These are phyloP conservation scores for Diploscapter pachys DNA, from an alignment of 1,140 invertebrate genomes.

Conservation along the genomic window DNA sequence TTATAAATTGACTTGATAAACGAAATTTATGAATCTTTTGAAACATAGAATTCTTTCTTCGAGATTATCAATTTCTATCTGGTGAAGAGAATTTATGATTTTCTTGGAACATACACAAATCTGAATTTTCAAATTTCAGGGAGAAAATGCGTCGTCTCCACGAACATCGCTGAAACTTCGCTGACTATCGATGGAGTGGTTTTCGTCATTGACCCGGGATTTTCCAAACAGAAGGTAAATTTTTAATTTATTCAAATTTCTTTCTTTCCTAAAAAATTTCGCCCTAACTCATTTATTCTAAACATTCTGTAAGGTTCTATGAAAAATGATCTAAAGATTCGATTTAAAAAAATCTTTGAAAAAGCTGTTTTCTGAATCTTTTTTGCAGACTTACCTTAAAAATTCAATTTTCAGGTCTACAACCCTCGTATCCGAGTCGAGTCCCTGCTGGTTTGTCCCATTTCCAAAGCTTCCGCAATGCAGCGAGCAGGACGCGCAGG, in stretches of 20 bases:
- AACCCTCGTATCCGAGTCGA: slow-evolving; percentile 95
- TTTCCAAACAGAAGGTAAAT: slow-evolving; percentile 91
- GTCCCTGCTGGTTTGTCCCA: slow-evolving; percentile 92
- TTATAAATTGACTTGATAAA: too few relatives aligned
- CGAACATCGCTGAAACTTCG: slow-evolving; percentile 98
- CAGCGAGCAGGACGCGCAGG: slow-evolving; percentile 92
- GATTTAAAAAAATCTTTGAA: too few relatives aligned
- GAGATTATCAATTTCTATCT: not conserved
- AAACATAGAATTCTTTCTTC: not conserved
- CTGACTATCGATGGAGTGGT: slow-evolving; percentile 99
- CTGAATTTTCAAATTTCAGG: slow-evolving; percentile 30
- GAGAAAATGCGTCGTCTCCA: slow-evolving; percentile 80
- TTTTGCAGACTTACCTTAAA: too few relatives aligned
- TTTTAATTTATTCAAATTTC: not conserved
- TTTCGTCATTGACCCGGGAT: slow-evolving; percentile 99
- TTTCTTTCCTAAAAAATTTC: not conserved
- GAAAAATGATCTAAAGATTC: too few relatives aligned
- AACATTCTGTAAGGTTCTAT: too few relatives aligned
- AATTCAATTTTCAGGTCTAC: slow-evolving; percentile 66
- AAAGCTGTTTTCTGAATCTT: too few relatives aligned
- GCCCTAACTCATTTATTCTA: too few relatives aligned
- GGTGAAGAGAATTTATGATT: not conserved
- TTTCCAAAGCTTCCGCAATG: slow-evolving; percentile 98
- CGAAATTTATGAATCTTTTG: slow-evolving; percentile 16
- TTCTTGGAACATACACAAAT: not conserved